Conservation (phyloP, 2,797 vertebrate genomes). For the Danio jaintianensis region DNA sequence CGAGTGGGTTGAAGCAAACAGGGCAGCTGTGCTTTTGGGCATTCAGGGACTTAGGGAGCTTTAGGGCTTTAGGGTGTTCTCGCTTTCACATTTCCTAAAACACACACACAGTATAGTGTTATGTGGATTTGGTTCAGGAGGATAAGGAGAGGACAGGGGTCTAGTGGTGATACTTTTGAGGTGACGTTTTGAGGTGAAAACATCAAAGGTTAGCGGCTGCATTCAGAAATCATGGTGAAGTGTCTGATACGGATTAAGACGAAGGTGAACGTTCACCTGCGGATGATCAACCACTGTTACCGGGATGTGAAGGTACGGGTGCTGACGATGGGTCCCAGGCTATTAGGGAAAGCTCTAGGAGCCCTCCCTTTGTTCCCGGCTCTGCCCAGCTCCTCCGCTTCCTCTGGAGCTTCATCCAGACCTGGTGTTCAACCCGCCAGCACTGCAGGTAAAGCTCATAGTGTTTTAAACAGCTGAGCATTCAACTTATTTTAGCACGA, state of each 20-base stretch:
- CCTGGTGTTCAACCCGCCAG: slow-evolving; percentile 53
- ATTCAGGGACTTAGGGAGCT: slow-evolving; percentile 13
- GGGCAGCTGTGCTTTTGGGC: slow-evolving; percentile 16
- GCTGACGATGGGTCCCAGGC: slow-evolving; percentile 85
- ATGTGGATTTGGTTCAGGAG: slow-evolving; percentile 15
- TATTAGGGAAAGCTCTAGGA: slow-evolving; percentile 83
- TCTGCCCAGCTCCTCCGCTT: slow-evolving; percentile 63
- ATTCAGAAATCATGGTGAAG: slow-evolving; percentile 85
- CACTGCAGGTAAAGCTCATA: slow-evolving; percentile 66
- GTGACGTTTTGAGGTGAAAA: background rate
- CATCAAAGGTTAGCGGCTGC: background rate
- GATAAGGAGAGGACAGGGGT: slow-evolving; percentile 27
- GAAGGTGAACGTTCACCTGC: slow-evolving; percentile 89
- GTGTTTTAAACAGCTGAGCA: background rate
- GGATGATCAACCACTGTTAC: slow-evolving; percentile 92
- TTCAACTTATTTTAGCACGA: background rate
- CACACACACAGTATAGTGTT: slow-evolving; percentile 9
- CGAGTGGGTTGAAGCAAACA: slow-evolving; percentile 3
- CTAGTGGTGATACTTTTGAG: background rate
- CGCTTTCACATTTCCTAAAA: slow-evolving; percentile 6
- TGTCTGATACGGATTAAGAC: slow-evolving; percentile 91
- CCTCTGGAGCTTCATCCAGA: slow-evolving; percentile 59
- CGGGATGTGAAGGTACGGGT: slow-evolving; percentile 88
- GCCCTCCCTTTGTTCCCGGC: slow-evolving; percentile 75
- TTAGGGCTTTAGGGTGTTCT: slow-evolving; percentile 28